These are phyloP conservation scores for Ptyas mucosa DNA, from an alignment of 2,113 vertebrate genomes.

Conservation along the genomic window DNA sequence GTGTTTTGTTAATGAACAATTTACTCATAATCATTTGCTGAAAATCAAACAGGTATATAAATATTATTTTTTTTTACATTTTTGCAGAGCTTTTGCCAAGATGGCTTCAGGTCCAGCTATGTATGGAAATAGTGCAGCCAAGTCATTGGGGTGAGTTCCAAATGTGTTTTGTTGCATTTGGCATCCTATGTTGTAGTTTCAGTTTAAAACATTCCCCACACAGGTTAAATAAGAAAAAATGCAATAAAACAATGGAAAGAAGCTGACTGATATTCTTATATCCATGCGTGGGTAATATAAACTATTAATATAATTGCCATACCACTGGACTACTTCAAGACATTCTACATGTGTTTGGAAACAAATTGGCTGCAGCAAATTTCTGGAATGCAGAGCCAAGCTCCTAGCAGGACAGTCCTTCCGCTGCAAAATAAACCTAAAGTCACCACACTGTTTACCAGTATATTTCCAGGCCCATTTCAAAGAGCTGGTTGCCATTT, in stretches of 20 bases:
- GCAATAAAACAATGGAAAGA: neutral
- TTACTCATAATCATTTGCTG: neutral
- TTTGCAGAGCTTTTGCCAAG: constrained; percentile 90
- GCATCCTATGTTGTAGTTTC: neutral
- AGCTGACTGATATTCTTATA: neutral
- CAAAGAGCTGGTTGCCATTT: neutral
- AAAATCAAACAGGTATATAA: constrained; percentile 4
- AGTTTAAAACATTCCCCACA: neutral
- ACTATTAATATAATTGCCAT: neutral
- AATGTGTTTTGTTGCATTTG: constrained; percentile 8
- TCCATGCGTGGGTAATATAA: neutral
- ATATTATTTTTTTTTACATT: constrained; percentile 17
- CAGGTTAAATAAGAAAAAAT: neutral
- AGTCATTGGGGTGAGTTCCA: constrained; percentile 87
- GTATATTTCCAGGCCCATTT: neutral
- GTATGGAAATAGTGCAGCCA: constrained; percentile 86
- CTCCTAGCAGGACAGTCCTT: neutral
- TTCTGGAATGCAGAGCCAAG: neutral
- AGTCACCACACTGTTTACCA: neutral
- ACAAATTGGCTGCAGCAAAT: neutral
- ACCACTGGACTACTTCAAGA: neutral
- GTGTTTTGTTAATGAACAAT: neutral
- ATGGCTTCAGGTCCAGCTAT: constrained; percentile 90
- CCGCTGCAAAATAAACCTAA: neutral
- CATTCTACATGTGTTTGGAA: neutral